Percentiles rank a stretch among this genome's conserved stretches.
These are phyloP conservation scores for Machimus atricapillus DNA, from an alignment of 2,888 invertebrate species.

Conservation along the genomic window DNA sequence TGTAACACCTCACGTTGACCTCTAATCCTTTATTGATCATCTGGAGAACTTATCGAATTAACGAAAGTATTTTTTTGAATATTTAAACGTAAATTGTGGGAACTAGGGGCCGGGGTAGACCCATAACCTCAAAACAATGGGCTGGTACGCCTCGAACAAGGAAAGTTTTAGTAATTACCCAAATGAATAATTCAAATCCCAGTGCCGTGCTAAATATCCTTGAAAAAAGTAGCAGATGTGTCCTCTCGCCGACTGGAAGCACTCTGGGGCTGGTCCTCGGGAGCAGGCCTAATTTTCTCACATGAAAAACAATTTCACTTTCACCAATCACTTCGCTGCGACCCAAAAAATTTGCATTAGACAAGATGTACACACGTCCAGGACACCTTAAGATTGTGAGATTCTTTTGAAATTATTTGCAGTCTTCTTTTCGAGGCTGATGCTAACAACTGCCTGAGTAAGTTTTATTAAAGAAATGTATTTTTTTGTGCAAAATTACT, in stretches of 20 bases:
- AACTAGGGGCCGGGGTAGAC: neutral
- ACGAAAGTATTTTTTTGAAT: neutral
- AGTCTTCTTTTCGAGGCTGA: neutral
- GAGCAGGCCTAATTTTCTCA: neutral
- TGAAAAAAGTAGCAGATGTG: neutral
- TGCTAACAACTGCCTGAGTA: neutral
- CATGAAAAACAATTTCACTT: constrained; percentile 1
- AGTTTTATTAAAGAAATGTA: neutral
- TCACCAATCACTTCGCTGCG: neutral
- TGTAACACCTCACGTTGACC: neutral
- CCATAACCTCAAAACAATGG: neutral
- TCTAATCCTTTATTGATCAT: neutral
- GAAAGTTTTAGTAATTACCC: neutral
- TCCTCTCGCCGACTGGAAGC: neutral
- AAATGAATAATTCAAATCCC: neutral
- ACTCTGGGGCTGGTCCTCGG: neutral
- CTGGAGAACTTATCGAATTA: neutral
- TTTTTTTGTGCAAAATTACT: neutral
- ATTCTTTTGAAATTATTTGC: neutral
- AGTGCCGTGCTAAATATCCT: neutral
- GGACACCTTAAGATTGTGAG: neutral
- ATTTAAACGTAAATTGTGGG: neutral
- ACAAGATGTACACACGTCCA: neutral
- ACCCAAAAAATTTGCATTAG: neutral
- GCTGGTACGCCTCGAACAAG: neutral